phyloP scores from a whole-genome alignment of 2,888 invertebrate genomes.

The Caenorhabditis sp. region DNA sequence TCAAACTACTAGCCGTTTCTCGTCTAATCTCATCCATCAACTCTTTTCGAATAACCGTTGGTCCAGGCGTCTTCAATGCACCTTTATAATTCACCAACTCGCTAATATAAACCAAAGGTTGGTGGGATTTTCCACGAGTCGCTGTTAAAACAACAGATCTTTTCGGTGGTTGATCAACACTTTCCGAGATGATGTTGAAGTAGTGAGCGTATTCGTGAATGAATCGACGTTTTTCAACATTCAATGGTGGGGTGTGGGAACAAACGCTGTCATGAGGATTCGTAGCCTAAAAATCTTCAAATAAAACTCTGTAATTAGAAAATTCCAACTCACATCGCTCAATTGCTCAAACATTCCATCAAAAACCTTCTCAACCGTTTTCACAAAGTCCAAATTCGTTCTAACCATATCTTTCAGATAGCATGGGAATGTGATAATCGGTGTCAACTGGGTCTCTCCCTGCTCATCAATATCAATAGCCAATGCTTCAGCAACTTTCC shows the following conservation, averaged over 20 bases:
- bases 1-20: conserved; percentile 4
- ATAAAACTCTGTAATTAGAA: conserved; percentile 10
- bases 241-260: conserved; percentile 47
- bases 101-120: conserved; percentile 47
- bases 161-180: conserved; percentile 93
- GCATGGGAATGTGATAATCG: conserved; percentile 49
- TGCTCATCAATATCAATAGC: conserved; percentile 81
- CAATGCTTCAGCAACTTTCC: conserved; percentile 86
- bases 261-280: conserved; percentile 18
- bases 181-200: conserved; percentile 91
- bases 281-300: conserved; percentile 9
- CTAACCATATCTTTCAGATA: conserved; percentile 44
- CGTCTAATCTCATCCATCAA: conserved; percentile 37
- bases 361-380: conserved; percentile 37
- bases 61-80: conserved; percentile 41
- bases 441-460: conserved; percentile 43
- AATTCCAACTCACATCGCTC: conserved; percentile 22
- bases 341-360: conserved; percentile 29
- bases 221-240: conserved; percentile 72
- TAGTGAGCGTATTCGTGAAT: conserved; percentile 93
- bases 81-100: conserved; percentile 50
- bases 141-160: conserved; percentile 80
- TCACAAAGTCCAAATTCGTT: conserved; percentile 34
- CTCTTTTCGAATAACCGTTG: conserved; percentile 35
- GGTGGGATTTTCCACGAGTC: conserved; percentile 53